Base-by-base conservation (phyloP, 2,113 vertebrate genomes). In the Heterochromis multidens region DNA sequence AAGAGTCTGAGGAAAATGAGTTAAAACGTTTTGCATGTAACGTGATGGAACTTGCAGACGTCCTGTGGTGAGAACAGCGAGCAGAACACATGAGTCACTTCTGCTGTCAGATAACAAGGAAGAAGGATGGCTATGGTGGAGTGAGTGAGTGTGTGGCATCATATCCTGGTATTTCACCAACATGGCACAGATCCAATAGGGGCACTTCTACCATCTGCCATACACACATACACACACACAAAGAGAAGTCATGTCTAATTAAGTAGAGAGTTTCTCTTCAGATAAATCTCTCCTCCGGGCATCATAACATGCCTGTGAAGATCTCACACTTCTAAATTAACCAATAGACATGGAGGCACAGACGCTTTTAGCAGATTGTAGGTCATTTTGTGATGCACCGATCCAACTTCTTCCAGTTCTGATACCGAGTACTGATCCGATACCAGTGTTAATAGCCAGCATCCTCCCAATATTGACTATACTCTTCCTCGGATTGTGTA, bases 21-120 rank as follows among this genome's bases (percentile, higher is more conserved):
- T 67, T 79, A 23, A 54, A 82, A 54, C 62, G 19, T 35, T 87
- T 77, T 49, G 29, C 25, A 3, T 12, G n/a, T 5, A 21, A 61
- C 85, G 19, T 83, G 93, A 89, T 33, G 74, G 80, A 78, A 91
- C 93, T 70, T 63, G 90, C 83, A 62, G 80, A 82, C 40, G 3
- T 82, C 81, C 90, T 86, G 77, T 61, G 59, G 67, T 25, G 46
- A 77, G 81, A 87, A 33, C 82, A 62, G 74, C 5, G 40, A 83
- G 70, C 37, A 37, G 79, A 14, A 59, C 57, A 14, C n/a, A 35
- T 88, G 81, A 92, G 63, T 91, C 91, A 89, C 49, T 35, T 25
- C 37, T 81, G 57, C 56, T 60, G 79, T 84, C 63, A 79, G 79
- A 78, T 85, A 65, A 80, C 67, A 2, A 58, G 77, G 80, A 74